Evolutionary conservation across 1,140 invertebrate species (phyloP), one percentile per base, ranked within the genome.

Genomic region (Brachionus rubens): DNA sequence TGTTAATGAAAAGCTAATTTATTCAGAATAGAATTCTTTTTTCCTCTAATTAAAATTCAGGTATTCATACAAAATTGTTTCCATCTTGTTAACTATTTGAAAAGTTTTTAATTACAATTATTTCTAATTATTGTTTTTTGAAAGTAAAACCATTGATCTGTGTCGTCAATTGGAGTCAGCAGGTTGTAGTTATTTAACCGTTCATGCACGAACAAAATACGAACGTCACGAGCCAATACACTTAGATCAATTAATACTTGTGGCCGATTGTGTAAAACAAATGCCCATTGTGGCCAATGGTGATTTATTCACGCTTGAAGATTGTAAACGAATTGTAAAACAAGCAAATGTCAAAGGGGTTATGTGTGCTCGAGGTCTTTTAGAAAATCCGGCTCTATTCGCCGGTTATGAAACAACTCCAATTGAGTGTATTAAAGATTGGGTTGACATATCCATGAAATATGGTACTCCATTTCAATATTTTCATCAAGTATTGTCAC

Each of bases 231-330:
- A 90, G 78, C 89, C 90, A 56, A 90, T 94, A 1, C 88, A 95
- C 83, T 79, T 89, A 41, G 87, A 90, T 36, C 88, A 88, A 24
- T 88, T 97, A 50, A 87, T 87, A 81, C 81, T 89, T 6, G 88
- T 96, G n/a, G 89, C 88, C 78, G 86, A 91, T 67, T 88, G 86
- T 75, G 80, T 95, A 0, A 72, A 72, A 6, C 79, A 85, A 46
- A 86, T 96, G 77, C 94, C 95, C 10, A 85, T 97, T 0, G 88
- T 97, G 79, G 93, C 91, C 1, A 98, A 98, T 88, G 95, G 95
- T 72, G 92, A 91, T 81, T 86, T 95, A 0, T 91, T 89, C 80
- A 88, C 83, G 52, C 85, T 92, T 77, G 80, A 88, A 16, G 91
- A 91, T 86, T 91, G 90, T 43, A 80, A 88, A 75, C 78, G 83